Evolutionary conservation across 2,888 invertebrate species (phyloP).

Genomic region (Eristalinus aeneus): DNA sequence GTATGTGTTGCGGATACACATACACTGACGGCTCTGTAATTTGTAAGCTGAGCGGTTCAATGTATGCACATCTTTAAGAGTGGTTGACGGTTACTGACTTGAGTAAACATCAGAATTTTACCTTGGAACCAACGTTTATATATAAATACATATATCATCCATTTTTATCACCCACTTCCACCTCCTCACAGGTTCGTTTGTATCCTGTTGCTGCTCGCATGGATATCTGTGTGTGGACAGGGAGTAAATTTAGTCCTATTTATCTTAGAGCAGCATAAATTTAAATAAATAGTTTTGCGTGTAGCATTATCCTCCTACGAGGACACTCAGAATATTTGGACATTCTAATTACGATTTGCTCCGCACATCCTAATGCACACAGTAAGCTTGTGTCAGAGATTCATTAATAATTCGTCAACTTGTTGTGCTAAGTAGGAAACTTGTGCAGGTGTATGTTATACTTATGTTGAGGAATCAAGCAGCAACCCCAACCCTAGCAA

Average conservation of each 20-base stretch:
- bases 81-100: slow-evolving; percentile 52
- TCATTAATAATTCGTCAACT: slow-evolving; percentile 56
- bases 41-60: slow-evolving; percentile 58
- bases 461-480: slow-evolving; percentile 1
- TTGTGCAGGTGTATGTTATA: background rate
- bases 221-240: background rate
- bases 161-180: background rate
- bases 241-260: slow-evolving; percentile 41
- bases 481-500: background rate
- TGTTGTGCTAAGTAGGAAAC: slow-evolving; percentile 58
- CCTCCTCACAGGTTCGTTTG: too few species aligned
- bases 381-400: background rate
- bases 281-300: slow-evolving; percentile 62
- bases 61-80: slow-evolving; percentile 62
- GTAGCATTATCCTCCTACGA: slow-evolving; percentile 60
- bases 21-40: slow-evolving; percentile 21
- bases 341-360: slow-evolving; percentile 71
- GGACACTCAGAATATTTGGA: slow-evolving; percentile 65
- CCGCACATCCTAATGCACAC: background rate
- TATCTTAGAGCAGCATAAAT: slow-evolving; percentile 60
- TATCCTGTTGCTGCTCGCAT: background rate
- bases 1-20: background rate
- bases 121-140: slow-evolving; percentile 31
- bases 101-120: slow-evolving; percentile 44
- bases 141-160: slow-evolving; percentile 1